Base-by-base conservation (phyloP, 2,888 invertebrate genomes). In the Geophilus truncorum region DNA sequence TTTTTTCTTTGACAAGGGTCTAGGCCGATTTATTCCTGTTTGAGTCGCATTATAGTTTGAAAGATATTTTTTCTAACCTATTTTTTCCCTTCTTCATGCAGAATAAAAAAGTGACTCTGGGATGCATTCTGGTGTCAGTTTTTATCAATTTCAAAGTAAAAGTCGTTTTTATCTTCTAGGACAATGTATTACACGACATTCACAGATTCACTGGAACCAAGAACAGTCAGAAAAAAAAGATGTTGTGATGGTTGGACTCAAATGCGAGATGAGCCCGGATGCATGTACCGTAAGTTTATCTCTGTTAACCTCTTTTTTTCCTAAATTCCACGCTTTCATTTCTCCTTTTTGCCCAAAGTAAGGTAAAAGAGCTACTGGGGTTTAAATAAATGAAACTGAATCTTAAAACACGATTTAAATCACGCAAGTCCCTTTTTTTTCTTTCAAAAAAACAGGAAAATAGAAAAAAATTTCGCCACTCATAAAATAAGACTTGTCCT, bases 241-340 rank as follows among this genome's bases (percentile, higher is more conserved):
- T 89, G 89, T 83, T 89, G 89, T 84, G 86, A 88, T 32, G 89
- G 89, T 7, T 89, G 88, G 88, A 84, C 85, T 62, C 87, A 88
- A 78, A 82, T 86, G 70, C 84, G 85, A 15, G 87, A 86, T 4
- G 85, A 86, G 80, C 82, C 82, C 1, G 87, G 88, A 21, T 89
- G 89, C 83, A 85, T 86, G 82, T 85, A 87, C 84, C 85, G 89
- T 89, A 84, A 86, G 87, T 87, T 28, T 45, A 45, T 45, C 45
- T 45, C 45, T 18, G n/a, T 45, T 45, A 15, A 45, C 45, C 45
- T 45, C 45, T n/a, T 3, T 45, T 45, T 45, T 45, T n/a, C n/a
- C 18, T n/a, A 45, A 45, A 45, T 45, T 45, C 45, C 45, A n/a
- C n/a, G 6, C 45, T 4, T 45, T 12, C 45, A 45, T 45, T 45